Percentiles rank a stretch among this genome's conserved stretches.
Conservation (phyloP, 2,113 vertebrate genomes). For the Vombatus ursinus region DNA sequence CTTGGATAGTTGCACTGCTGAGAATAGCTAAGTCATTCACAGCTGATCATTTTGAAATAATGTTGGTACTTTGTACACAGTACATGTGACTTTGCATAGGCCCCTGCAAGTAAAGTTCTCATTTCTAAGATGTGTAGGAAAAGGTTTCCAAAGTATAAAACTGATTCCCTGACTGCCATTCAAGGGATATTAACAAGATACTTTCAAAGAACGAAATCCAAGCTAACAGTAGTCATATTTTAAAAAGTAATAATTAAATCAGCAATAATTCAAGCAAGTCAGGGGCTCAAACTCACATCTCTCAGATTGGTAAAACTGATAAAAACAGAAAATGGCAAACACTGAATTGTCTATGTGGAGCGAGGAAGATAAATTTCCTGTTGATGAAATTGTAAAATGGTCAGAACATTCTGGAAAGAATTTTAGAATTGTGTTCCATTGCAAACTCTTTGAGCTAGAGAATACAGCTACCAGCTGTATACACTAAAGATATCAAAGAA, state of each 20-base stretch:
- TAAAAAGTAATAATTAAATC: not conserved
- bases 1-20: no score
- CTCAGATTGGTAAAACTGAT: not conserved
- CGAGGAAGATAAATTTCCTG: no score
- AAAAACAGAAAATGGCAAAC: not conserved
- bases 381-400: not conserved
- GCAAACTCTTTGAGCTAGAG: not conserved
- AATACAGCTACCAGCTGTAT: not conserved
- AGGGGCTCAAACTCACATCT: not conserved
- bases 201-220: not conserved
- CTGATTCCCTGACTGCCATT: not conserved
- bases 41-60: no score
- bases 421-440: not conserved
- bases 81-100: no score
- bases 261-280: not conserved
- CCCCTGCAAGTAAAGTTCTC: not conserved
- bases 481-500: not conserved
- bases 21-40: no score
- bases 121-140: not conserved
- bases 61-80: no score
- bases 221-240: not conserved
- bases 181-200: not conserved
- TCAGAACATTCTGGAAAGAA: not conserved
- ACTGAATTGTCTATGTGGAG: not conserved
- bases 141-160: not conserved